A percentile compares a stretch with the other conserved stretches of the same genome.
These are phyloP conservation scores for Leuciscus waleckii DNA, from an alignment of 2,797 vertebrate species.

Conservation along the genomic window DNA sequence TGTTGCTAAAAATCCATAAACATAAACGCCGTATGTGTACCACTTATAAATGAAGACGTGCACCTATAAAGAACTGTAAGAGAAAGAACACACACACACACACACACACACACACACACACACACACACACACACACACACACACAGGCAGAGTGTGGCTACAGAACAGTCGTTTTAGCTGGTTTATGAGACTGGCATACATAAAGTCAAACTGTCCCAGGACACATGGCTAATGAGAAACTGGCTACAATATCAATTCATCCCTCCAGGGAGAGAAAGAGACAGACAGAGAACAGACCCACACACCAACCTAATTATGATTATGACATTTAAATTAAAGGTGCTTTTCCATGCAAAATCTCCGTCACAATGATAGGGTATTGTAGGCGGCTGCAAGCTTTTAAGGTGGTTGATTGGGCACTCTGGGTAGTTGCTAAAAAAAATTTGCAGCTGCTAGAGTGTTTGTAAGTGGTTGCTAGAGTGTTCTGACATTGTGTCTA, in stretches of 20 bases:
- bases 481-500: conserved; percentile 13
- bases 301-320: conserved; percentile 32
- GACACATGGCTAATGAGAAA: conserved; percentile 31
- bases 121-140: conserved; percentile 1
- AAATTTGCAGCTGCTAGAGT: not conserved
- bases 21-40: conserved; percentile 5
- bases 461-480: not conserved
- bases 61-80: conserved; percentile 2
- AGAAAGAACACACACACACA: not conserved
- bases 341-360: conserved; percentile 5
- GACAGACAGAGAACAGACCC: conserved; percentile 17
- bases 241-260: conserved; percentile 27
- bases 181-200: not conserved
- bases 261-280: conserved; percentile 15
- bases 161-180: conserved; percentile 1
- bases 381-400: not conserved
- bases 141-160: not conserved
- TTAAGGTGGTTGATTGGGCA: not conserved
- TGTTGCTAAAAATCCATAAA: conserved; percentile 37
- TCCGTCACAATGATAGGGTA: not conserved
- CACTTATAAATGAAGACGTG: conserved; percentile 16
- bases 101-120: too few species aligned
- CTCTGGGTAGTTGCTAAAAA: not conserved
- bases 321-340: conserved; percentile 25
- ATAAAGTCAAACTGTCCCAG: conserved; percentile 40